Conservation (phyloP, 2,888 invertebrate genomes). For the Formica aserva region DNA sequence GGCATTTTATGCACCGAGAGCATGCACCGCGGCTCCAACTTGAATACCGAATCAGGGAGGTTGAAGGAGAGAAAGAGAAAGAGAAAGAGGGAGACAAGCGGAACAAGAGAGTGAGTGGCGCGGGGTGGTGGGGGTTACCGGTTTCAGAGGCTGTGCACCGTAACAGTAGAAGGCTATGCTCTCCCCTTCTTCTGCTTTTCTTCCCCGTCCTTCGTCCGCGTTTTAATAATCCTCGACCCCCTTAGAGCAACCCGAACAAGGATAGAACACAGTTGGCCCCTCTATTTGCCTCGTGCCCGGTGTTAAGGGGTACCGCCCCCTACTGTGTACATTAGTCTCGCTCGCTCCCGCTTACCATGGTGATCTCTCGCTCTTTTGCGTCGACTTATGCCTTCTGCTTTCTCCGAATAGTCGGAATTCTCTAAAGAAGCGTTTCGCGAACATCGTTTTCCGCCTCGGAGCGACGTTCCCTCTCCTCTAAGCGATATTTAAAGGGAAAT, state of each 20-base stretch:
- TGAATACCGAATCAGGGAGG: conserved; percentile 75
- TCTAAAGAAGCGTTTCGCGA: conserved; percentile 15
- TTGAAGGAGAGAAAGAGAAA: conserved; percentile 45
- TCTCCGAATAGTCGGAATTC: conserved; percentile 39
- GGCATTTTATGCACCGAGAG: conserved; percentile 81
- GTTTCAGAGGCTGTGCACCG: conserved; percentile 68
- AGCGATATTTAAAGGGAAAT: conserved; percentile 2
- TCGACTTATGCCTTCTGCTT: conserved; percentile 43
- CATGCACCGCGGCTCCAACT: conserved; percentile 76
- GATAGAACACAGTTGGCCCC: conserved; percentile 76
- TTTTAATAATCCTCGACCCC: conserved; percentile 83
- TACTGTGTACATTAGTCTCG: conserved; percentile 74
- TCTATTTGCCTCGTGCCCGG: conserved; percentile 81
- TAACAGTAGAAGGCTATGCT: conserved; percentile 72
- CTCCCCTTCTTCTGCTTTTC: conserved; percentile 63
- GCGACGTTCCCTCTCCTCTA: background rate
- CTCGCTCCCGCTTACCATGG: conserved; percentile 59
- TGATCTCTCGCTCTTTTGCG: conserved; percentile 59
- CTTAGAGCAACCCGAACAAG: conserved; percentile 77
- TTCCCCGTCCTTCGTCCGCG: conserved; percentile 65
- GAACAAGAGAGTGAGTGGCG: conserved; percentile 33
- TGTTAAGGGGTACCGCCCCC: conserved; percentile 82
- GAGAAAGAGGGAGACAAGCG: conserved; percentile 33
- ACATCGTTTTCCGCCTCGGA: background rate
- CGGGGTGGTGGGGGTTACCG: conserved; percentile 67